These are phyloP conservation scores for Unio pictorum DNA, from an alignment of 2,888 invertebrate genomes.

Conservation along the genomic window DNA sequence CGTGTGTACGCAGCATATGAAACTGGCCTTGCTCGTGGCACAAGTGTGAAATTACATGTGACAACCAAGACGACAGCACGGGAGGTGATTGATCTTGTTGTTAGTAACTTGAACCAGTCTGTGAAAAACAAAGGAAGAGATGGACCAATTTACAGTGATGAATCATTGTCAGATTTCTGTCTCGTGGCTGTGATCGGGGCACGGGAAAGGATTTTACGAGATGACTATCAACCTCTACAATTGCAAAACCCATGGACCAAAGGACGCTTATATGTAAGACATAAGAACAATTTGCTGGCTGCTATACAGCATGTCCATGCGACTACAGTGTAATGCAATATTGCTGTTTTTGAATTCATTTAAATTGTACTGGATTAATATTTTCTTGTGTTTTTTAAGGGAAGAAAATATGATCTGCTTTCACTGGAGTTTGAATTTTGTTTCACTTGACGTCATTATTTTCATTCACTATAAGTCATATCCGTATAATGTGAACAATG, in stretches of 20 bases:
- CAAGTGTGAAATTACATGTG: constrained; percentile 93
- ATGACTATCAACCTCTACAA: constrained; percentile 93
- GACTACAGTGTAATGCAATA: constrained; percentile 65
- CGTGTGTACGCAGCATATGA: constrained; percentile 97
- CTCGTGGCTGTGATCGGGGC: constrained; percentile 96
- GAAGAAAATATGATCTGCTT: too few species aligned
- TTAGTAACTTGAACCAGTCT: constrained; percentile 87
- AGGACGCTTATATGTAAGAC: constrained; percentile 91
- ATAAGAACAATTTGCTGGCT: constrained; percentile 81
- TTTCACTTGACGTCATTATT: too few species aligned
- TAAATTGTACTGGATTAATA: too few species aligned
- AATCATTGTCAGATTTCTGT: constrained; percentile 88
- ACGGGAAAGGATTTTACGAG: constrained; percentile 91
- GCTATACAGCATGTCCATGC: constrained; percentile 72
- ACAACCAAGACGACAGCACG: constrained; percentile 93
- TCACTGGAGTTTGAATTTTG: too few species aligned
- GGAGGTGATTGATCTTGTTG: constrained; percentile 95
- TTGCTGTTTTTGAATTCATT: too few species aligned
- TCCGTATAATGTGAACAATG: too few species aligned
- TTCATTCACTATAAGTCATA: too few species aligned
- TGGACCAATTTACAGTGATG: constrained; percentile 84
- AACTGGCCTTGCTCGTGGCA: constrained; percentile 92
- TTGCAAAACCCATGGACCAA: constrained; percentile 97
- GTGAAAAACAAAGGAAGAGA: constrained; percentile 75
- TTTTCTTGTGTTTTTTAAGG: too few species aligned